A percentile compares a stretch with the other conserved stretches of the same genome.
phyloP scores from a whole-genome alignment of 2,888 invertebrate species.

The Acheta domesticus region DNA sequence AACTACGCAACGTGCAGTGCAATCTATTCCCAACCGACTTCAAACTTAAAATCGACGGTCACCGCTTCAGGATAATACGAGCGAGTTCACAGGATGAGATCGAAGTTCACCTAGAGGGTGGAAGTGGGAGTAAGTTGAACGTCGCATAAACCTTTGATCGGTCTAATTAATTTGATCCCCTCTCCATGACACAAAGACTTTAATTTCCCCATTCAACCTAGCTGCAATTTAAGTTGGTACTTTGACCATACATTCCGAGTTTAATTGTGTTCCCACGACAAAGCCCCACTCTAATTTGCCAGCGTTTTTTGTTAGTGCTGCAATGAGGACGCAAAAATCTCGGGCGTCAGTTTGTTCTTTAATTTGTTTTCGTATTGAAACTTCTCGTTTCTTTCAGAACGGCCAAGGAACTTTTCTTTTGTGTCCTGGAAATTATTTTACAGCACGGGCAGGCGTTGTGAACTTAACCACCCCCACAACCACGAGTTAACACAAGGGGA shows the following conservation, averaged over 20 bases:
- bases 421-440: neutral
- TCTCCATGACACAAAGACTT: neutral
- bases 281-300: conserved; percentile 1
- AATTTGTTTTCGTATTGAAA: conserved; percentile 18
- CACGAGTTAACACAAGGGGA: conserved; percentile 7
- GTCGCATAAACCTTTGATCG: neutral
- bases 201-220: neutral
- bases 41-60: too few relatives aligned
- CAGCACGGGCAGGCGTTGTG: neutral
- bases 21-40: too few relatives aligned
- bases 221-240: neutral
- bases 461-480: neutral
- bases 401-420: neutral
- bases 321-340: conserved; percentile 18
- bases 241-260: conserved; percentile 11
- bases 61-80: too few relatives aligned
- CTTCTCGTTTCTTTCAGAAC: conserved; percentile 1
- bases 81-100: too few relatives aligned
- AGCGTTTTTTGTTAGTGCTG: neutral
- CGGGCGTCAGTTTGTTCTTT: conserved; percentile 18
- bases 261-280: neutral
- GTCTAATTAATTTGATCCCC: neutral
- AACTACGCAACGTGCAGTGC: neutral
- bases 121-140: too few relatives aligned
- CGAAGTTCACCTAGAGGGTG: too few relatives aligned